Base-by-base conservation (phyloP, 1,140 invertebrate species). In the Armadillidium nasatum region DNA sequence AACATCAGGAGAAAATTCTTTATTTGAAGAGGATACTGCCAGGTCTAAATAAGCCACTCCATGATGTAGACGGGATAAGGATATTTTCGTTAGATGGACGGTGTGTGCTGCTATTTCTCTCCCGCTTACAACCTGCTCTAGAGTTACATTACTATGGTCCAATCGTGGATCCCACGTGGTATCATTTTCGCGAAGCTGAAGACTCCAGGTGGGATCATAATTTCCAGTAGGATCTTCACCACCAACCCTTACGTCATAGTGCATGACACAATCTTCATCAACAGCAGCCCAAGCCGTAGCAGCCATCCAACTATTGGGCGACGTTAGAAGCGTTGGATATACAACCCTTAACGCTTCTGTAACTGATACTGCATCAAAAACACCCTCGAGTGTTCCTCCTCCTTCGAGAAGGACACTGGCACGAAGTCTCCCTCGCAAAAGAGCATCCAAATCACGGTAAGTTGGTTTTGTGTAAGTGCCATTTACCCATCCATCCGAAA, bases 281-380 rank as follows among this genome's bases (percentile, higher is more conserved):
- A 96, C 89, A 0, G 89, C 88, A 50, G 92, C 85, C 93, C 93
- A 96, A 13, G 91, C 90, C 44, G 94, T 86, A 19, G 91, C 93
- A n/a, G 90, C 89, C 4, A 88, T 83, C 4, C 87, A 73, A 2
- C 76, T 70, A 86, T 0, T 86, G 86, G 13, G 84, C 80, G 0
- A 86, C 84, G 72, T 87, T 4, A 94, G 83, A 3, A 94, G 82
- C 7, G 90, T 87, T 0, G 92, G 91, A 13, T 87, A 87, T 0
- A 88, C 86, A 0, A 89, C 88, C 76, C 92, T 89, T 7, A 91
- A 88, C 0, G 92, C 90, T 81, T 94, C 92, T 0, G 91, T 91
- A 4, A 94, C 88, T 0, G 90, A 88, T 15, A 90, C 87, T 0
- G 90, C 87, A 0, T 87, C 83, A 0, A 95, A 83, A 54, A 89